Evolutionary conservation across 1,140 invertebrate genomes (phyloP).

Genomic region (Bombus breviceps): DNA sequence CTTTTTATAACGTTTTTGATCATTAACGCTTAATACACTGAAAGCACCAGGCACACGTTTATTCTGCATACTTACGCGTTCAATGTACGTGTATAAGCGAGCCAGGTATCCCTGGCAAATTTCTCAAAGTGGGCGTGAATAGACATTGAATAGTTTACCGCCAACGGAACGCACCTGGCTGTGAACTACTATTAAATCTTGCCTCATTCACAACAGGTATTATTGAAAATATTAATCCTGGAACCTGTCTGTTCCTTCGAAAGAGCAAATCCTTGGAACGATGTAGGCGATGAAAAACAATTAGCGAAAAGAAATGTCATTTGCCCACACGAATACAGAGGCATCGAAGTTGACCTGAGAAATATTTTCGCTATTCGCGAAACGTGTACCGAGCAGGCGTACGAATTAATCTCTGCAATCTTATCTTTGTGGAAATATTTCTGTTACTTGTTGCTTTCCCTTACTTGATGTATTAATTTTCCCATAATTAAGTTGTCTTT

Average conservation of each 20-base stretch:
- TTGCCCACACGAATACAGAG: neutral
- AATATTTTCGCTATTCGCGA: neutral
- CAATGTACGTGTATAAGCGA: no score
- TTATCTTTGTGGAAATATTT: neutral
- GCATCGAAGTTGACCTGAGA: no score
- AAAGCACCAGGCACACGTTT: no score
- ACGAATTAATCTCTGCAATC: neutral
- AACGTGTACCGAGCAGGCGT: neutral
- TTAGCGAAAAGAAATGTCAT: neutral
- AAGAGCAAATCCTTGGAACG: neutral
- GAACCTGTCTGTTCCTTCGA: neutral
- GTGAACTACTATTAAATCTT: conserved; percentile 4
- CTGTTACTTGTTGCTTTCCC: neutral
- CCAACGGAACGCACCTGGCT: conserved; percentile 17
- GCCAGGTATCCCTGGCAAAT: no score
- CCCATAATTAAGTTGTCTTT: neutral
- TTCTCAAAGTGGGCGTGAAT: conserved; percentile 27
- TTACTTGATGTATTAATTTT: neutral
- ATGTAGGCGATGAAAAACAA: neutral
- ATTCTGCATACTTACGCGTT: no score
- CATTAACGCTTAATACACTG: no score
- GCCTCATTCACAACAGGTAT: neutral
- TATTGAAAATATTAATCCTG: neutral
- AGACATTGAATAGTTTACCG: neutral
- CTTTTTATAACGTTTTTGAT: no score